Conservation (phyloP, 2,888 invertebrate genomes). For the Lepidonotus clava region DNA sequence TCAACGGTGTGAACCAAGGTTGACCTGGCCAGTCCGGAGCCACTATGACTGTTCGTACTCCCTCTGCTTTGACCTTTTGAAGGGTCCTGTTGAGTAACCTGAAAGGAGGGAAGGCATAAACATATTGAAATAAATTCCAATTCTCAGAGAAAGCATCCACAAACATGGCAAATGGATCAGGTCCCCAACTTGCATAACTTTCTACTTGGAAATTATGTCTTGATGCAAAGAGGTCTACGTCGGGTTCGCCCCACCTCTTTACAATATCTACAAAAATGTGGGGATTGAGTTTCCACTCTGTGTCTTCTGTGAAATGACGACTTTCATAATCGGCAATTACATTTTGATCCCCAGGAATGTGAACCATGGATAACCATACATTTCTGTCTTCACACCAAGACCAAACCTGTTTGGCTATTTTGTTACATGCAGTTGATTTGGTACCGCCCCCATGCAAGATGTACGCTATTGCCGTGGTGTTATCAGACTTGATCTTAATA, state of each 20-base stretch:
- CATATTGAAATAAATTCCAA: neutral
- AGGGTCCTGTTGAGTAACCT: neutral
- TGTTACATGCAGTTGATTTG: neutral
- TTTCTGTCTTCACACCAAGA: too few species aligned
- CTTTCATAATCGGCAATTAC: neutral
- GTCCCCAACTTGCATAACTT: neutral
- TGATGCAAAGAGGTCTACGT: neutral
- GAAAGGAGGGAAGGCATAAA: neutral
- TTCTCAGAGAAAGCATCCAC: neutral
- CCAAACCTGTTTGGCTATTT: too few species aligned
- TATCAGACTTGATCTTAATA: neutral
- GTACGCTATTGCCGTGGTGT: neutral
- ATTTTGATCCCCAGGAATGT: neutral
- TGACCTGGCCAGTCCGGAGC: too few species aligned
- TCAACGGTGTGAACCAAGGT: too few species aligned
- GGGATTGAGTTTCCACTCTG: neutral
- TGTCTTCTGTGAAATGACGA: neutral
- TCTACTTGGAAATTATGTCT: neutral
- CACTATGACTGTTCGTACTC: too few species aligned
- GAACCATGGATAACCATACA: neutral
- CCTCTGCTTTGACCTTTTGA: neutral
- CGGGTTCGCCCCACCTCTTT: neutral
- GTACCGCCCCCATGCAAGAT: neutral
- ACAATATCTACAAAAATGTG: neutral
- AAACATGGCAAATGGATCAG: neutral